These are phyloP conservation scores for Schrankia costaestrigalis DNA, from an alignment of 2,888 invertebrate genomes.

Conservation along the genomic window DNA sequence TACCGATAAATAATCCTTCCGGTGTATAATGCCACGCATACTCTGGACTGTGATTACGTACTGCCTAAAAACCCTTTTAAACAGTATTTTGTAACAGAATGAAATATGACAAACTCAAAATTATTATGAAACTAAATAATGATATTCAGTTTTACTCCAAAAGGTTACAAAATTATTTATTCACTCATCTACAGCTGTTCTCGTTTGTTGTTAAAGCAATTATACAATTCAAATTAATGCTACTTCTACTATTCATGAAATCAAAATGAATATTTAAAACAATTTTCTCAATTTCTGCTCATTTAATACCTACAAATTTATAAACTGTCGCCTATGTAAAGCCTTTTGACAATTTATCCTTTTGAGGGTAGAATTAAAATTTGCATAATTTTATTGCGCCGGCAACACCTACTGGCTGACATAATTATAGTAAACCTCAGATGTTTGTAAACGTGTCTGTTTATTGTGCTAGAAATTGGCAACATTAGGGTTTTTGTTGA, in stretches of 20 bases:
- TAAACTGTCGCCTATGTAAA: constrained; percentile 19
- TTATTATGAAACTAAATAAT: too few species aligned
- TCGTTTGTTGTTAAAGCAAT: constrained; percentile 15
- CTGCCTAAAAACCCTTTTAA: too few species aligned
- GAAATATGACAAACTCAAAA: too few species aligned
- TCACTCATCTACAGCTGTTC: constrained; percentile 15
- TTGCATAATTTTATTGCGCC: constrained; percentile 43
- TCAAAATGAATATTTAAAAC: constrained; percentile 20
- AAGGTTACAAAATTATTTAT: constrained; percentile 23
- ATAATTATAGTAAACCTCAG: constrained; percentile 22
- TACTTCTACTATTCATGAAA: constrained; percentile 6
- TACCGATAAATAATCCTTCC: too few species aligned
- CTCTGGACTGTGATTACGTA: too few species aligned
- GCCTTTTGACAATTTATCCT: constrained; percentile 28
- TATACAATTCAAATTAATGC: constrained; percentile 13
- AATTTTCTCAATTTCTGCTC: constrained; percentile 15
- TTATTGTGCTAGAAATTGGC: too few species aligned
- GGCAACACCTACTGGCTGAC: constrained; percentile 8
- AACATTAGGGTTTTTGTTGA: too few species aligned
- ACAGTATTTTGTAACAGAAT: too few species aligned
- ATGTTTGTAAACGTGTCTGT: constrained; percentile 22
- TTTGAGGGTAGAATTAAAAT: constrained; percentile 39
- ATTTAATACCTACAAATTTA: constrained; percentile 14
- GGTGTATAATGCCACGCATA: too few species aligned
- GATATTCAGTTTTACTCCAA: too few species aligned